Evolutionary conservation across 1,140 invertebrate genomes (phyloP), one percentile per base, ranked within the genome.

Genomic region (Zaprionus capensis): DNA sequence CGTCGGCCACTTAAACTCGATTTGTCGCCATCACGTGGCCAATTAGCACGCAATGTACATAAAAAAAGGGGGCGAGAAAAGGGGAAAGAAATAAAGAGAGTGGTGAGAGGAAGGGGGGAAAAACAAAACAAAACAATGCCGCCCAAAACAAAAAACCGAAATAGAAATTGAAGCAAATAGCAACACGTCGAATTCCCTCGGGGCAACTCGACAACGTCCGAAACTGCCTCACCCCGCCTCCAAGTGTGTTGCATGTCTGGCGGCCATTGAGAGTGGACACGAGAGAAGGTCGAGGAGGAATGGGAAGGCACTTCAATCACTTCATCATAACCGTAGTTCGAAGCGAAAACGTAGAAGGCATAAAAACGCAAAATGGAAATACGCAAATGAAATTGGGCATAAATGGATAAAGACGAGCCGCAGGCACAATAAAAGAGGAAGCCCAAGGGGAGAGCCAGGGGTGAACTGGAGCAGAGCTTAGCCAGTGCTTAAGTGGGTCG

Each of bases 21-120:
- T 88, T 90, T 90, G 85, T 90, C 69, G 81, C 78, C 78, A 81
- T 90, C 82, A 82, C 75, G 84, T 90, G 81, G 84, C 81, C 85
- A 87, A 87, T 87, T 87, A 88, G 82, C 85, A 87, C 85, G 84
- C 84, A 87, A 83, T 86, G 77, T 74, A 62, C 68, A 76, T 71
- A 75, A 76, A 62, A 46, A 57, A 51, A 14, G 17, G 14, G 14
- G 31, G 36, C 49, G 14, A 6, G 24, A 49, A 44, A 38, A 15
- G 26, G 51, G 28, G 12, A 58, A 17, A 46, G 20, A 55, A 12
- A 15, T 44, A 53, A 49, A 44, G 68, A 59, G 61, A 31, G 28
- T 31, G 7, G 28, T 2, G 28, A 9, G 28, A 9, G 28, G 7
- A 62, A 53, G 28, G 58, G 55, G 24, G 24, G 55, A 63, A 68